Conservation (phyloP, 2,888 invertebrate genomes). For the Drosophila mimetica region DNA sequence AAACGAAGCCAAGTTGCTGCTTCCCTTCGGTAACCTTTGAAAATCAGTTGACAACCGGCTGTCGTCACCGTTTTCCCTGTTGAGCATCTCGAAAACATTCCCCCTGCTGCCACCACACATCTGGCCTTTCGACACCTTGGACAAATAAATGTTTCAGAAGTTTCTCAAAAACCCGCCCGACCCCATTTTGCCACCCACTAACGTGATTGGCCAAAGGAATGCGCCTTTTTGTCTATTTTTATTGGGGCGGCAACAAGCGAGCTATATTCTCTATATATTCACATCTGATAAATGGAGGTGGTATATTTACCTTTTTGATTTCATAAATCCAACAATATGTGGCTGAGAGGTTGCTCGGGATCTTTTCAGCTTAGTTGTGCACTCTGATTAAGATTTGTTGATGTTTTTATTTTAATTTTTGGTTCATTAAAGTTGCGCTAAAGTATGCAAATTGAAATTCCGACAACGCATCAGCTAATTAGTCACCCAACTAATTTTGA, state of each 20-base stretch:
- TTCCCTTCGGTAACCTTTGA: conserved; percentile 42
- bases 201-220: conserved; percentile 25
- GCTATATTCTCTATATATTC: conserved; percentile 2
- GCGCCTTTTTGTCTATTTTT: conserved; percentile 64
- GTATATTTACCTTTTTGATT: conserved; percentile 61
- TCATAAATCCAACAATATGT: conserved; percentile 71
- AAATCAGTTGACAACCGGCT: conserved; percentile 52
- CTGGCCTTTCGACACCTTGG: conserved; percentile 68
- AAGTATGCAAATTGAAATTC: conserved; percentile 64
- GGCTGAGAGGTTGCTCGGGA: conserved; percentile 22
- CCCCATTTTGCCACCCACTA: conserved; percentile 5
- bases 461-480: conserved; percentile 61
- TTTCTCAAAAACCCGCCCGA: conserved; percentile 12
- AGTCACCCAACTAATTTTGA: conserved; percentile 58
- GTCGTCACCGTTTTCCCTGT: conserved; percentile 34
- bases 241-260: conserved; percentile 51
- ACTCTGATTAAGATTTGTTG: conserved; percentile 53
- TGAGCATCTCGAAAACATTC: background rate
- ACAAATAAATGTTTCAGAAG: conserved; percentile 67
- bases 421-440: conserved; percentile 44
- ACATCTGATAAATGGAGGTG: conserved; percentile 32
- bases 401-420: conserved; percentile 48
- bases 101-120: conserved; percentile 13
- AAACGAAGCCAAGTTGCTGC: conserved; percentile 2
- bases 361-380: conserved; percentile 32